These are phyloP conservation scores for Brachypterus glaber DNA, from an alignment of 2,888 invertebrate genomes.

Conservation along the genomic window DNA sequence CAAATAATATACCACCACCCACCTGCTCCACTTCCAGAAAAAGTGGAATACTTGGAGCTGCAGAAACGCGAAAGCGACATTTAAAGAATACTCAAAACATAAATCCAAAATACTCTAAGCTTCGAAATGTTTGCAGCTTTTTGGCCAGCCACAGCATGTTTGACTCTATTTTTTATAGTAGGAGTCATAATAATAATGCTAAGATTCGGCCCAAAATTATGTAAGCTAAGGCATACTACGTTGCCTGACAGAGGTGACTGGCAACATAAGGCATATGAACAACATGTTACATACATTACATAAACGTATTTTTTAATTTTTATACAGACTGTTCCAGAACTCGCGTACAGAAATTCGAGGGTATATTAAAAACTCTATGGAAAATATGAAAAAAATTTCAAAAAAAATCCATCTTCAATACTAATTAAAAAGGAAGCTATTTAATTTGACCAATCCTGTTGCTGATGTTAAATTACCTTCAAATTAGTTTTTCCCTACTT, in stretches of 20 bases:
- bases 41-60: slow-evolving; percentile 32
- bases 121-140: slow-evolving; percentile 52
- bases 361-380: too few species aligned
- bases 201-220: slow-evolving; percentile 63
- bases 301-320: too few species aligned
- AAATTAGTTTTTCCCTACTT: too few species aligned
- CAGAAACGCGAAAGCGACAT: slow-evolving; percentile 75
- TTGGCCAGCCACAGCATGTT: slow-evolving; percentile 66
- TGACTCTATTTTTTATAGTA: slow-evolving; percentile 61
- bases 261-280: slow-evolving; percentile 57
- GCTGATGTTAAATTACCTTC: too few species aligned
- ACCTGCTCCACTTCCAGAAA: slow-evolving; percentile 36
- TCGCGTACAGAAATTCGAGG: too few species aligned
- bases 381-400: too few species aligned
- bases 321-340: too few species aligned
- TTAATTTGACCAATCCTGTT: too few species aligned
- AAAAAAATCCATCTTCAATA: too few species aligned
- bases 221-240: slow-evolving; percentile 59
- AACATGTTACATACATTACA: slow-evolving; percentile 54
- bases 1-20: slow-evolving; percentile 36
- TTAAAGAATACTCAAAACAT: slow-evolving; percentile 38
- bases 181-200: slow-evolving; percentile 66
- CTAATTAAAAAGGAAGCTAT: too few species aligned
- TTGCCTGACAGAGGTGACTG: slow-evolving; percentile 57
- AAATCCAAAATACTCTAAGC: too few species aligned